A percentile compares a stretch with the other conserved stretches of the same genome.
phyloP scores from a whole-genome alignment of 2,888 invertebrate species.

The Theristus sp. region DNA sequence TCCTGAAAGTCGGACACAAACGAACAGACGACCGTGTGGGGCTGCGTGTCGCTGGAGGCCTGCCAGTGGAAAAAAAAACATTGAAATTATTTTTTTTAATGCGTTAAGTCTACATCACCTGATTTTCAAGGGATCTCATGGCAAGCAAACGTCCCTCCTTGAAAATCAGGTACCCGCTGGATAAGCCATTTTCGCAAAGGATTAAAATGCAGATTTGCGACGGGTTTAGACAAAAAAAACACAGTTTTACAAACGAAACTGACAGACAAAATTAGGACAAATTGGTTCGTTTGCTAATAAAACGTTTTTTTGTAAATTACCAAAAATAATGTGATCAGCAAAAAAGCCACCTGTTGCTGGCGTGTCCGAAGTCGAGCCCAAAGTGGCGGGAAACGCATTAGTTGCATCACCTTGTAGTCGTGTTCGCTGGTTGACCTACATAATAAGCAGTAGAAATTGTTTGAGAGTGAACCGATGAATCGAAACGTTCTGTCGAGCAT shows the following conservation, averaged over 20 bases:
- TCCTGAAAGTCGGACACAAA: constrained; percentile 97
- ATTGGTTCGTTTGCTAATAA: too few species aligned
- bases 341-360: not conserved
- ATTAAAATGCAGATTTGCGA: too few species aligned
- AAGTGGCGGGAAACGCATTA: not conserved
- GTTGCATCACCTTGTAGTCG: not conserved
- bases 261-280: too few species aligned
- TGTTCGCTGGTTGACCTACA: too few species aligned
- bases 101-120: not conserved
- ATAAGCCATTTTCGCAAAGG: too few species aligned
- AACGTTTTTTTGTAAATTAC: too few species aligned
- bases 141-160: not conserved
- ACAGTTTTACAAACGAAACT: too few species aligned
- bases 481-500: not conserved
- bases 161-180: too few species aligned
- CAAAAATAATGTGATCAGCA: too few species aligned
- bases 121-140: not conserved
- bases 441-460: too few species aligned
- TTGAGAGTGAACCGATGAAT: not conserved
- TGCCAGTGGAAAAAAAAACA: not conserved
- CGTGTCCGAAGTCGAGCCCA: not conserved
- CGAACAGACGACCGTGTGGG: constrained; percentile 57
- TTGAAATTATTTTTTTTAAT: not conserved
- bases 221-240: too few species aligned
- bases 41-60: not conserved